These are phyloP conservation scores for Eolophus roseicapilla DNA, from an alignment of 2,113 vertebrate genomes.

Conservation along the genomic window DNA sequence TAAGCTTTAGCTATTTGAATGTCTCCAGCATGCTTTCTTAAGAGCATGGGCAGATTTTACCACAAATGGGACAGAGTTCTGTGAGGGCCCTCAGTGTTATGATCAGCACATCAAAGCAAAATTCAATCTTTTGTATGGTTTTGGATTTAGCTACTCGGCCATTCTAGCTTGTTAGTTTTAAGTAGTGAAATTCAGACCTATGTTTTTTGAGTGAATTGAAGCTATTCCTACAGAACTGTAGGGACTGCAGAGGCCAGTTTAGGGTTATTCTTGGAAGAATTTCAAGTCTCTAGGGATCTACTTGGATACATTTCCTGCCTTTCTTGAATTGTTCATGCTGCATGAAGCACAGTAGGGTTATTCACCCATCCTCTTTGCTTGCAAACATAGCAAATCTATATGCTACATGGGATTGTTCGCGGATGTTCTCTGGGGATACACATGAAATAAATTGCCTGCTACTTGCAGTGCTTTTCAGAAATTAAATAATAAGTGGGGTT, in stretches of 20 bases:
- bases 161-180: background rate
- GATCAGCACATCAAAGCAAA: background rate
- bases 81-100: background rate
- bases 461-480: background rate
- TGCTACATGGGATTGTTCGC: background rate
- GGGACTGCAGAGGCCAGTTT: conserved; percentile 50
- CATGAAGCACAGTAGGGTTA: background rate
- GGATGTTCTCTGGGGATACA: background rate
- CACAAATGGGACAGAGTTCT: background rate
- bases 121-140: background rate
- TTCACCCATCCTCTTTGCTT: background rate
- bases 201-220: background rate
- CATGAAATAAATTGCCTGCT: background rate
- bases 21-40: background rate
- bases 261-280: conserved; percentile 66
- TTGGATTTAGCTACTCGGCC: background rate
- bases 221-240: background rate
- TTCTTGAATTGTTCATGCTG: conserved; percentile 40
- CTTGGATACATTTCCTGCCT: conserved; percentile 38
- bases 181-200: background rate
- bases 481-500: background rate
- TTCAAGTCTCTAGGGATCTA: conserved; percentile 56
- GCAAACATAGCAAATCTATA: background rate
- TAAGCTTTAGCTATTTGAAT: background rate
- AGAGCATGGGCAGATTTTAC: background rate